Evolutionary conservation across 2,113 vertebrate species (phyloP), one percentile per base, ranked within the genome.

Genomic region (Hipposideros armiger): DNA sequence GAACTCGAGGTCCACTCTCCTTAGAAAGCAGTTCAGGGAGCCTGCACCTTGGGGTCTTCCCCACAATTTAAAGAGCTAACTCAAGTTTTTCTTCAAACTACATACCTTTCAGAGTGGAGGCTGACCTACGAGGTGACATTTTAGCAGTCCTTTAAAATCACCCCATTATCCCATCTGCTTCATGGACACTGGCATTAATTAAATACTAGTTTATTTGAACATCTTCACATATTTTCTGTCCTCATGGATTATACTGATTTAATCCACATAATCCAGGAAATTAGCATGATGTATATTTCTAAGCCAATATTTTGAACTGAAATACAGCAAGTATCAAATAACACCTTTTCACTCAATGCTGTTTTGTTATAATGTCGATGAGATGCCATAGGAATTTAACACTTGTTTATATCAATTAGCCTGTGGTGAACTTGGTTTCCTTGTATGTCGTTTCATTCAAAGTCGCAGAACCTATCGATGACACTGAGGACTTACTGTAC

Each of bases 261-360:
- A 89, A 80, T 20, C 45, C 36, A 95, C 28, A 73, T 56, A 93
- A 85, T 66, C 32, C 64, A 7, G 47, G 83, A 92, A 80, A 74
- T 69, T 26, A 67, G 22, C 47, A 87, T 86, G 58, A 69, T 11
- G 4, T 47, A 66, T 47, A n/a, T 72, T 58, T 88, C 40, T 82
- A 84, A 96, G 62, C 28, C 84, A 95, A 74, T 19, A 84, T n/a
- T 94, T 47, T 80, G 22, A 66, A 86, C 13, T 30, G 20, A 92
- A 74, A 93, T 81, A 80, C 52, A 56, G 52, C 32, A 78, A n/a
- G n/a, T 58, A 32, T 40, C 0, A 2, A 80, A 58, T 58, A 80
- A 80, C 7, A 3, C 40, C 13, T 58, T 58, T 80, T 36, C 54
- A 58, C 40, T 40, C n/a, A 80, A 56, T 32, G 40, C 36, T 3